phyloP scores from a whole-genome alignment of 2,797 vertebrate genomes.

The Sylvilagus floridanus region DNA sequence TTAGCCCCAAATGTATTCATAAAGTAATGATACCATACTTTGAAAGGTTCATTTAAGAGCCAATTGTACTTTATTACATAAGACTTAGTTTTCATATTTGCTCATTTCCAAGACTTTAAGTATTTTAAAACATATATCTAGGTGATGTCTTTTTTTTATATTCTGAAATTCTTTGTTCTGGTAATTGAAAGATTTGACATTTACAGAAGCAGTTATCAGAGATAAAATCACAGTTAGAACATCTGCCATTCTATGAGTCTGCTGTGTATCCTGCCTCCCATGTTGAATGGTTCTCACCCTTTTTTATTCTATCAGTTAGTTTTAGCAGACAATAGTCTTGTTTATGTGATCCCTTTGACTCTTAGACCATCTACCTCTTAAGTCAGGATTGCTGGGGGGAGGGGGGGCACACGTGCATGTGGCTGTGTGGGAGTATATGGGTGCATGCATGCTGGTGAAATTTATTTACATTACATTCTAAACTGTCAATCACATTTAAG shows the following conservation, averaged over 20 bases:
- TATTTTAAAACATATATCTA: conserved; percentile 58
- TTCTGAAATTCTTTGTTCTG: conserved; percentile 41
- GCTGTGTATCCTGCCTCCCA: no score
- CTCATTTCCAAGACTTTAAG: conserved; percentile 59
- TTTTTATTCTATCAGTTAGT: no score
- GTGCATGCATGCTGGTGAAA: background rate
- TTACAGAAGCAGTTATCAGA: conserved; percentile 42
- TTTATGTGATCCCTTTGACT: no score
- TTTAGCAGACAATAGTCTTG: no score
- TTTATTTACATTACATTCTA: background rate
- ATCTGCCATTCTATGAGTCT: background rate
- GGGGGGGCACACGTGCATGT: background rate
- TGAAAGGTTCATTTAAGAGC: conserved; percentile 53
- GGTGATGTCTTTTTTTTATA: conserved; percentile 24
- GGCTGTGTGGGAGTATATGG: background rate
- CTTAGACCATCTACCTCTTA: background rate
- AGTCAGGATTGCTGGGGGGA: background rate
- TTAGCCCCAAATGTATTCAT: conserved; percentile 61
- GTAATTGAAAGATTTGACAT: conserved; percentile 50
- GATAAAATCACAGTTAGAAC: conserved; percentile 1
- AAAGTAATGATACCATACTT: conserved; percentile 64
- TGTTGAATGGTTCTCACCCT: no score
- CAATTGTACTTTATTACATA: conserved; percentile 56
- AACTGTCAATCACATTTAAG: conserved; percentile 25
- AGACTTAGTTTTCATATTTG: conserved; percentile 54